These are phyloP conservation scores for Chamaedrilus cognettii DNA, from an alignment of 2,888 invertebrate genomes.

Conservation along the genomic window DNA sequence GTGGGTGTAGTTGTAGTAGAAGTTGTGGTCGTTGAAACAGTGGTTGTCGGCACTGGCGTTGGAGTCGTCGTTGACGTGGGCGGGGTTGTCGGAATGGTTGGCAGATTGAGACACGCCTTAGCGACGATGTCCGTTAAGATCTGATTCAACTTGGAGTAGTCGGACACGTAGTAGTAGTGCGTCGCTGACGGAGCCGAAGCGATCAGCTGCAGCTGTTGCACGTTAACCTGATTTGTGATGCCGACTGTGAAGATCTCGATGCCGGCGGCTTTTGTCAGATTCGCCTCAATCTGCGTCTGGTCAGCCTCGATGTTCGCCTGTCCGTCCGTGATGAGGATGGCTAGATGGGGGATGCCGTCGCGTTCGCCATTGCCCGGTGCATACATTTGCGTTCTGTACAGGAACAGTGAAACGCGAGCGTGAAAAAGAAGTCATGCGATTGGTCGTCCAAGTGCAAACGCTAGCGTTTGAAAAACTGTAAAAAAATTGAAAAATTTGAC, in stretches of 20 bases:
- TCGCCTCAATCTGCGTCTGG: constrained; percentile 25
- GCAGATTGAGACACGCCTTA: constrained; percentile 16
- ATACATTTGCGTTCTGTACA: constrained; percentile 13
- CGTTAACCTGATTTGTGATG: constrained; percentile 23
- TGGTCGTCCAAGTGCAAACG: too few relatives aligned
- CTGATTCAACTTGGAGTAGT: constrained; percentile 20
- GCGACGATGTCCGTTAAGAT: constrained; percentile 20
- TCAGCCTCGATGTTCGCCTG: constrained; percentile 24
- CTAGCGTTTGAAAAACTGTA: too few relatives aligned
- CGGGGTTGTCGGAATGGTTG: constrained; percentile 14
- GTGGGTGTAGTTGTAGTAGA: background rate
- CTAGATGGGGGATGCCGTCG: constrained; percentile 20
- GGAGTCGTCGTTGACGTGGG: constrained; percentile 23
- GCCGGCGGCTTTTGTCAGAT: constrained; percentile 20
- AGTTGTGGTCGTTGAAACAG: background rate
- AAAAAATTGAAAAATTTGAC: too few relatives aligned
- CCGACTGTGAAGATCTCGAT: constrained; percentile 29
- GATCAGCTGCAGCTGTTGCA: constrained; percentile 18
- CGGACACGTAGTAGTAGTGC: constrained; percentile 24
- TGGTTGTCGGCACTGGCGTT: constrained; percentile 4
- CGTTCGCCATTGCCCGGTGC: constrained; percentile 17
- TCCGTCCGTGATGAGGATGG: constrained; percentile 32
- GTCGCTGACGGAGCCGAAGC: constrained; percentile 14
- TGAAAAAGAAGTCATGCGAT: too few relatives aligned
- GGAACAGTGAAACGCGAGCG: too few relatives aligned